These are phyloP conservation scores for Cephalopterus ornatus DNA, from an alignment of 2,113 vertebrate species.

Conservation along the genomic window DNA sequence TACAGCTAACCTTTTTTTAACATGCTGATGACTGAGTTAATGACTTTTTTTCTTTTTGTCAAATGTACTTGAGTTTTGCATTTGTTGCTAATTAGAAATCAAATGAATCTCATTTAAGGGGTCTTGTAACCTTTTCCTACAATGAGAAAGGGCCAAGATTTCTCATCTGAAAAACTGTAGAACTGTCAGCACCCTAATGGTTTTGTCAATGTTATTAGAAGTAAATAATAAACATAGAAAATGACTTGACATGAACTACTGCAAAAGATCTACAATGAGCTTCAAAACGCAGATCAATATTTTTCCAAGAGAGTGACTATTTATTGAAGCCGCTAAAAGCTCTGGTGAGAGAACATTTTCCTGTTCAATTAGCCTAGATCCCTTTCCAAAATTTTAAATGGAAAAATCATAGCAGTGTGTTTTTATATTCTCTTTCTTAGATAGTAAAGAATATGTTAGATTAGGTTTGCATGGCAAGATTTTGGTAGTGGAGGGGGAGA, in stretches of 20 bases:
- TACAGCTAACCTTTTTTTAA: not conserved
- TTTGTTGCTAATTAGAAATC: conserved; percentile 61
- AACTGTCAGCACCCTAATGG: conserved; percentile 34
- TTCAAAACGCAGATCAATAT: conserved; percentile 39
- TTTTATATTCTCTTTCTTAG: not conserved
- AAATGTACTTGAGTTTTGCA: conserved; percentile 48
- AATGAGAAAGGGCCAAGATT: conserved; percentile 16
- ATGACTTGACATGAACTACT: conserved; percentile 51
- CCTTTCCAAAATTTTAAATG: not conserved
- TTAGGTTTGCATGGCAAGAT: accelerated
- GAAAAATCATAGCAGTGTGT: not conserved
- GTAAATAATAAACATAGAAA: conserved; percentile 68
- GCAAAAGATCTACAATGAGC: not conserved
- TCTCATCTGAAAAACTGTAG: conserved; percentile 23
- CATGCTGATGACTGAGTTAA: not conserved
- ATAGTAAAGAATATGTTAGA: not conserved
- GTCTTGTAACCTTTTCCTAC: conserved; percentile 13
- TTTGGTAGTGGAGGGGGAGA: not conserved
- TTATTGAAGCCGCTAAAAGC: not conserved
- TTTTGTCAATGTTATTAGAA: conserved; percentile 34
- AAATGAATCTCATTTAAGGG: conserved; percentile 51
- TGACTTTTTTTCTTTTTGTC: conserved; percentile 55
- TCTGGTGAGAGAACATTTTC: not conserved
- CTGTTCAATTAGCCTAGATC: not conserved
- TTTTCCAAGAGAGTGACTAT: conserved; percentile 19